These are phyloP conservation scores for Drosophila triauraria DNA, from an alignment of 1,140 invertebrate genomes.

Conservation along the genomic window DNA sequence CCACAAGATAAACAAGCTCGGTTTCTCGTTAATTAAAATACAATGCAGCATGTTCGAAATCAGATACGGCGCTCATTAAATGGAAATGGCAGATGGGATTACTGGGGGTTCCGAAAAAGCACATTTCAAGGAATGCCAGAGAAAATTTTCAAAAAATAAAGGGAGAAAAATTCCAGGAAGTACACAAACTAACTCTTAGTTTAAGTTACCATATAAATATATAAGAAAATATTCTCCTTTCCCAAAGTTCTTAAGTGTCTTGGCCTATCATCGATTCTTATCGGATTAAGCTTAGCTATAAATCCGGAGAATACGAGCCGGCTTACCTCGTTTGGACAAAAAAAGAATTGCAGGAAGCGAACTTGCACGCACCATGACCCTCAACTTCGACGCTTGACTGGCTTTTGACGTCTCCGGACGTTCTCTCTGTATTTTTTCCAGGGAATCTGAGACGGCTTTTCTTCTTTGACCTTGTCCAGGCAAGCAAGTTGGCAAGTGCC, in stretches of 20 bases:
- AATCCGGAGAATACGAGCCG: not conserved
- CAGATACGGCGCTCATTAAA: no score
- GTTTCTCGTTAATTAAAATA: no score
- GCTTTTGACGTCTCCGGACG: not conserved
- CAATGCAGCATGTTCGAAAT: no score
- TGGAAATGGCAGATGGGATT: no score
- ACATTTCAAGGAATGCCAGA: no score
- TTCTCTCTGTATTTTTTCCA: not conserved
- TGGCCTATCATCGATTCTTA: not conserved
- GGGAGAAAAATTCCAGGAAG: no score
- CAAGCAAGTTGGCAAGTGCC: constrained; percentile 23
- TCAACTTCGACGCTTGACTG: constrained; percentile 17
- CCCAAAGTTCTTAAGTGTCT: not conserved
- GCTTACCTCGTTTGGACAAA: not conserved
- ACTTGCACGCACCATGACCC: constrained; percentile 11
- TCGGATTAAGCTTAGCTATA: not conserved
- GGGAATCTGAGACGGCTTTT: constrained; percentile 1
- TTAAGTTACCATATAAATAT: no score
- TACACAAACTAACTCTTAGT: no score
- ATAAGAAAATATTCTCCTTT: not conserved
- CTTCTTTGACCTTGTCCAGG: constrained; percentile 40
- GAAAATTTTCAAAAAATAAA: no score
- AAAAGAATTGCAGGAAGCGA: no score
- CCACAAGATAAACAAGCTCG: no score
- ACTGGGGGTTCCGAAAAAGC: no score